Evolutionary conservation across 2,113 vertebrate genomes (phyloP), one percentile per base, ranked within the genome.

Genomic region (Actenoides hombroni): DNA sequence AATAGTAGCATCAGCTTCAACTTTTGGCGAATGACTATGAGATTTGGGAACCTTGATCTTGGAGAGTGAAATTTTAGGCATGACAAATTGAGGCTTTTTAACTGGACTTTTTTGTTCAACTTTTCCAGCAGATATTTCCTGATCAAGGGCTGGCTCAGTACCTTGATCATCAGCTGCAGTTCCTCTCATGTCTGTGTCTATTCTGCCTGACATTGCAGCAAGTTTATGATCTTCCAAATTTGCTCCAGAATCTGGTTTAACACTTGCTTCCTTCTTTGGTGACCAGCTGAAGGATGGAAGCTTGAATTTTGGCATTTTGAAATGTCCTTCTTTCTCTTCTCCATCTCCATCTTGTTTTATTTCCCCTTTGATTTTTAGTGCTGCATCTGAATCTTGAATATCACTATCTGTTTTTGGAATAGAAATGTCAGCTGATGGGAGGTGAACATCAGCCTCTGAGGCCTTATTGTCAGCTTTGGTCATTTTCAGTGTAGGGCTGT

Each of bases 221-320:
- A 67, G 11, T 24, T 90, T 75, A 31, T 42, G 24, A 11, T 95
- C 96, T 73, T 90, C 95, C 16, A 64, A 8, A 65, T 37, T 31
- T 67, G 13, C 28, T 82, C 21, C 91, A 56, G 88, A 61, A 42
- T 83, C 92, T 1, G 1, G 9, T 64, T 85, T 94, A 49, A 65
- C 7, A n/a, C 13, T 94, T n/a, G 54, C 56, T 63, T 94, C 97
- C 69, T 98, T 98, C 83, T 97, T 97, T 2, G 97, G 96, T 53
- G 97, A 97, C 96, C 92, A 61, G 17, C 64, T 94, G 74, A 98
- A 95, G 16, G 97, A 96, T 1, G 97, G 98, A 6, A 98, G 82
- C 84, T 97, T 97, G 51, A 98, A 87, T 78, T 88, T 95, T 12
- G 97, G 94, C 54, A 85, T 82, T 84, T 97, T 98, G 54, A 97